Evolutionary conservation across 2,888 invertebrate genomes (phyloP), one percentile per base, ranked within the genome.

Genomic region (Monochamus alternatus): DNA sequence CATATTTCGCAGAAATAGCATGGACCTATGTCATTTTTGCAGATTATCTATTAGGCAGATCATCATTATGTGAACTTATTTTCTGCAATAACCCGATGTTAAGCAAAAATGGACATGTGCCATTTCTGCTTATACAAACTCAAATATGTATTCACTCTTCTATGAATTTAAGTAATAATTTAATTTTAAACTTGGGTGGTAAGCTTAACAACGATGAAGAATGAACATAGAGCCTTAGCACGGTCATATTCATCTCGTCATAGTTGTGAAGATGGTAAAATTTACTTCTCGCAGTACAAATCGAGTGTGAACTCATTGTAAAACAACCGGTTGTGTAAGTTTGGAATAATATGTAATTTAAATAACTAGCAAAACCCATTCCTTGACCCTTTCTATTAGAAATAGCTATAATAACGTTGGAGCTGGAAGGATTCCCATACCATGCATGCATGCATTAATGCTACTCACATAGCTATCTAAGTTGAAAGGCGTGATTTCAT

Each of bases 301-400:
- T 14, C 55, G n/a, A 2, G 14, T 55, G 14, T 55, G 38, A 38
- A 38, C 38, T 55, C 22, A 14, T 14, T 14, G 22, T n/a, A 4
- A n/a, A 22, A 55, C 14, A 55, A 55, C 55, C 55, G 55, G 55
- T 55, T 55, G 4, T 14, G 43, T 43, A 22, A 43, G 59, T 68
- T 68, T 44, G 22, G 59, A 68, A 68, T 68, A 68, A 59, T 68
- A 59, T 59, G 14, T 59, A 68, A 68, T 68, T 68, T 68, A 44
- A 68, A 58, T 62, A 69, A 69, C 69, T 59, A 44, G 55, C 68
- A 22, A 22, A 22, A 59, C 14, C 58, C 43, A 69, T 69, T 69
- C 47, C 69, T 51, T 47, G 60, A 62, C 69, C 47, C 60, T 47
- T 69, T 47, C 60, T 14, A 62, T 44, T 60, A 60, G 44, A 47